Evolutionary conservation across 2,888 invertebrate genomes (phyloP), one percentile per base, ranked within the genome.

Genomic region (Callyntrura guangdongensis): DNA sequence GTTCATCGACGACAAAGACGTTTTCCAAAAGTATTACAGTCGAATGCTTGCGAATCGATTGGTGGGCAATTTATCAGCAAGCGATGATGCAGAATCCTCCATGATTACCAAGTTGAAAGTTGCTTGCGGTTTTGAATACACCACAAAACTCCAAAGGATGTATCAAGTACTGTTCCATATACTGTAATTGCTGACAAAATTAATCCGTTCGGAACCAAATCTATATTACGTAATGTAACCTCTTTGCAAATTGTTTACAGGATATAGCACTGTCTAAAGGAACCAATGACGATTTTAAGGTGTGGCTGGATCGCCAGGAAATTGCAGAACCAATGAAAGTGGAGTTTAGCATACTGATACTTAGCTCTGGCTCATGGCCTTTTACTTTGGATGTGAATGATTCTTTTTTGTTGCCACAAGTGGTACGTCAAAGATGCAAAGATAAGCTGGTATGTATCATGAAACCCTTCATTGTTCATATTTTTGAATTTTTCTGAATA

Each of bases 111-210:
- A 92, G 72, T 27, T 92, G 53, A 92, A 91, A 64, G 69, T 89
- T 17, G 86, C 90, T 0, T 91, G 92, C 77, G 92, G 92, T n/a
- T 91, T 88, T 85, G 91, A 92, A 72, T 92, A 92, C n/a, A 92
- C 90, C 0, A 61, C 77, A 9, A 92, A 92, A 53, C 77, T 92
- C 0, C 91, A 91, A 56, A 27, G 90, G 20, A 92, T 92, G 92
- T 92, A 85, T 83, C 91, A 92, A 61, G 92, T 92, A 84, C n/a
- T n/a, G n/a, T n/a, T n/a, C n/a, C n/a, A n/a, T n/a, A n/a, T n/a
- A n/a, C n/a, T n/a, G n/a, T n/a, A n/a, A n/a, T n/a, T n/a, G n/a
- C n/a, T n/a, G n/a, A n/a, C n/a, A n/a, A n/a, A n/a, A n/a, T n/a
- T n/a, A n/a, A n/a, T n/a, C n/a, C n/a, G n/a, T n/a, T n/a, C n/a